A percentile compares a stretch with the other conserved stretches of the same genome.
Conservation (phyloP, 2,888 invertebrate species). For the Pemphredon lugubris region DNA sequence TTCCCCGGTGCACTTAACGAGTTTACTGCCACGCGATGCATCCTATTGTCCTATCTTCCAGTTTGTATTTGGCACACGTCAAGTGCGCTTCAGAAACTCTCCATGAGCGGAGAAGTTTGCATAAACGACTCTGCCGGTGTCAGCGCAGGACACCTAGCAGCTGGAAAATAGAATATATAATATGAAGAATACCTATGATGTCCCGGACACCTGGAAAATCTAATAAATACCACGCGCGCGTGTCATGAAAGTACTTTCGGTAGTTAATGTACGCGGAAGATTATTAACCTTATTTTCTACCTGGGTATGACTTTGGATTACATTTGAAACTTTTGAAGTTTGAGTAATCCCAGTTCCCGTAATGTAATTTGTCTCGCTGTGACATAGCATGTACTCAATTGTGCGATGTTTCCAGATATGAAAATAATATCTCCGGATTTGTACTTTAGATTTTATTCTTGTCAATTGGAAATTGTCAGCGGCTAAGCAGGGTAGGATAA, state of each 20-base stretch:
- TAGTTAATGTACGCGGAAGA: neutral
- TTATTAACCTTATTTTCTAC: neutral
- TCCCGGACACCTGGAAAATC: conserved; percentile 1
- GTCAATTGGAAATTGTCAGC: too few species aligned
- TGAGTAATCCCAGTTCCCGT: too few species aligned
- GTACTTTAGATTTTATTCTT: too few species aligned
- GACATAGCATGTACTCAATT: too few species aligned
- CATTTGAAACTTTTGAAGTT: too few species aligned
- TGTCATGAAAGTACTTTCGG: neutral
- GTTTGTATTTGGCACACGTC: conserved; percentile 55
- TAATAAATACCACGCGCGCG: too few species aligned
- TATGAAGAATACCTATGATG: conserved; percentile 29
- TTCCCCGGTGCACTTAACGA: too few species aligned
- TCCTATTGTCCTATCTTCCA: conserved; percentile 45
- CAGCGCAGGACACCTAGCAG: conserved; percentile 30
- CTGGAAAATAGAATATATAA: conserved; percentile 48
- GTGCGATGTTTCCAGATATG: too few species aligned
- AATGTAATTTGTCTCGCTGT: too few species aligned
- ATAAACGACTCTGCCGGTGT: conserved; percentile 57
- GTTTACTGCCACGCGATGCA: conserved; percentile 33
- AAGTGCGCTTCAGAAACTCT: conserved; percentile 53
- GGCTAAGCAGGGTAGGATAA: neutral
- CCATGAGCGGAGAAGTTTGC: conserved; percentile 66
- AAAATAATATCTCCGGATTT: too few species aligned
- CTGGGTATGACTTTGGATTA: neutral